Base-by-base conservation (phyloP, 2,113 vertebrate species). In the Aspiorhynchus laticeps region DNA sequence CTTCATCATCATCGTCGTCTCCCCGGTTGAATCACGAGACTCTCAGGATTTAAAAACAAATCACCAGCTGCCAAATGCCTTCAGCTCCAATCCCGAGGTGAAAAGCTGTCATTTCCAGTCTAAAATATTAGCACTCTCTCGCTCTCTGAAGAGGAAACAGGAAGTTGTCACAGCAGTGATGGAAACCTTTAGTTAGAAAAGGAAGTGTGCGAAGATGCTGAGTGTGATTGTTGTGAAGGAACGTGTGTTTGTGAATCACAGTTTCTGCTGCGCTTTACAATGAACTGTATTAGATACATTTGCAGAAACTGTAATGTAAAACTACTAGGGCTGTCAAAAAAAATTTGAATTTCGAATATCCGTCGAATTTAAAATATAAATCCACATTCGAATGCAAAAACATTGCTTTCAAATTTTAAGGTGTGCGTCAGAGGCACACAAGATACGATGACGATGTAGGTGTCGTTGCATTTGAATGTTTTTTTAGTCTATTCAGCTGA, bases 191-290 rank as follows among this genome's bases (percentile, higher is more conserved):
- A 65, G 26, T 65, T 31, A 28, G 63, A 31, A 26, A 31, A 65
- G 12, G 24, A 12, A 74, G 24, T 51, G 77, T 65, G 76, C 46
- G 75, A 65, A 56, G 46, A 33, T 71, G 14, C 24, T 2, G 14
- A 76, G 26, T 74, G 48, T 86, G 69, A 67, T 67, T 17, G 12
- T 67, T 67, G 63, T 67, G 28, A 48, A 48, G 63, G 26, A 31
- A 48, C 15, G 46, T 48, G 46, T 17, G 63, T 67, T 67, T 67
- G 63, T 67, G 63, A 31, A 31, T 48, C 46, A 15, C 46, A 41
- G 7, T 41, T 41, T 41, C 38, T 41, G 38, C 7, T 41, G 38
- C 38, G 38, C 38, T 38, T 7, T 36, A 36, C 36, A 36, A 4
- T 6, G 38, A 6, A 38, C 7, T 38, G 0, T 7, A 7, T 38